Evolutionary conservation across 2,888 invertebrate species (phyloP).

Genomic region (Taphrorychus bicolor): DNA sequence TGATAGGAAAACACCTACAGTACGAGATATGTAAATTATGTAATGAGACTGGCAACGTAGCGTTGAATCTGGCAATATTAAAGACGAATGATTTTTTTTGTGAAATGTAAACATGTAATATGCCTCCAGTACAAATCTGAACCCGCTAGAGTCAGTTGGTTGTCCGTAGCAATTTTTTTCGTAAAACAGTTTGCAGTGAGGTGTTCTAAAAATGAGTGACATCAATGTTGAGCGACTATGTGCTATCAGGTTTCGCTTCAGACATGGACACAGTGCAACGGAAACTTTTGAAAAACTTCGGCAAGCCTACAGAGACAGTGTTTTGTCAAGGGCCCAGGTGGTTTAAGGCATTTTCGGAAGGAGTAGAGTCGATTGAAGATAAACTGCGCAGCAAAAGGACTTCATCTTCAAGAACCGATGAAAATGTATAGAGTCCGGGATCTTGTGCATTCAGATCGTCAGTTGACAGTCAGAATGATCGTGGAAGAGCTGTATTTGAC

Average conservation of each 20-base stretch:
- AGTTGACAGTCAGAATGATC: constrained; percentile 21
- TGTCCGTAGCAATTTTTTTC: too few relatives aligned
- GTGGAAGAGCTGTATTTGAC: constrained; percentile 43
- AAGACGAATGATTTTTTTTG: too few relatives aligned
- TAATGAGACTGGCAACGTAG: neutral
- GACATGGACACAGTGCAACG: constrained; percentile 9
- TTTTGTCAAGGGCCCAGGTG: constrained; percentile 1
- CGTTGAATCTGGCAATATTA: too few relatives aligned
- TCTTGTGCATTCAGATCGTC: neutral
- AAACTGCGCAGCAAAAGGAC: neutral
- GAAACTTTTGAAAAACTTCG: constrained; percentile 10
- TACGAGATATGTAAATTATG: too few relatives aligned
- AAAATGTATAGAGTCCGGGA: constrained; percentile 6
- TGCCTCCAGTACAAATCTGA: too few relatives aligned
- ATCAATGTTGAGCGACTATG: neutral
- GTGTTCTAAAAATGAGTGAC: constrained; percentile 3
- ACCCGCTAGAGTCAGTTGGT: too few relatives aligned
- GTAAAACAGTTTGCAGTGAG: too few relatives aligned
- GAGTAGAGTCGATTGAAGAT: constrained; percentile 13
- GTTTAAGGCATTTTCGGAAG: constrained; percentile 12
- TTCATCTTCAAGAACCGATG: constrained; percentile 8
- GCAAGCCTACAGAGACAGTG: constrained; percentile 8
- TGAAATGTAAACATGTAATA: too few relatives aligned
- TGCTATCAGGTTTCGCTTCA: neutral
- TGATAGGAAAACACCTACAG: too few relatives aligned